Conservation (phyloP, 2,797 vertebrate species). For the Falco cherrug region DNA sequence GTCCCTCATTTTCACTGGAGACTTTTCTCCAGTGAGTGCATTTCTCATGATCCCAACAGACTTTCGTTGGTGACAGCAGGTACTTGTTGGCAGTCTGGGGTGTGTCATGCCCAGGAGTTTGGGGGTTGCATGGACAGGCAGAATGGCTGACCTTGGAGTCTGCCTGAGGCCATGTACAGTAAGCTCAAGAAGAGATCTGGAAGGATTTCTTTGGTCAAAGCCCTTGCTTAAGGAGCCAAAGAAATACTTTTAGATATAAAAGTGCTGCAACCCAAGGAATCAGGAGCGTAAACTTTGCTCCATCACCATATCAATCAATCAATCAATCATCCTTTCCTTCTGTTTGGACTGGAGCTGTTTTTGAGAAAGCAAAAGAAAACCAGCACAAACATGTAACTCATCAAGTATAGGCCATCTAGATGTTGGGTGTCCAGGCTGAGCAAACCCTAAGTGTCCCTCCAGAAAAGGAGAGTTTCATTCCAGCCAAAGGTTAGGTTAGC, state of each 20-base stretch:
- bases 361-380: background rate
- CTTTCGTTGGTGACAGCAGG: background rate
- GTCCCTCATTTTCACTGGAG: background rate
- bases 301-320: background rate
- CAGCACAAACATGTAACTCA: background rate
- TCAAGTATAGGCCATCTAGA: background rate
- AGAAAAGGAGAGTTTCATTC: background rate
- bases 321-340: background rate
- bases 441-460: background rate
- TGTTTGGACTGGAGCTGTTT: background rate
- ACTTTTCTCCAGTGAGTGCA: accelerated
- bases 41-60: background rate
- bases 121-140: background rate
- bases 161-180: accelerated
- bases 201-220: background rate
- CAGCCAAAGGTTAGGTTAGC: background rate
- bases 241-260: background rate
- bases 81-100: background rate
- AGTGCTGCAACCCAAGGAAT: background rate
- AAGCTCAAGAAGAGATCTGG: background rate
- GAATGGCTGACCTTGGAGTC: background rate
- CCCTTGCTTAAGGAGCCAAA: background rate
- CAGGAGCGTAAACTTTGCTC: background rate
- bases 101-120: background rate
- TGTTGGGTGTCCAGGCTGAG: background rate